Conservation (phyloP, 2,888 invertebrate species). For the Bruchidius siliquastri region DNA sequence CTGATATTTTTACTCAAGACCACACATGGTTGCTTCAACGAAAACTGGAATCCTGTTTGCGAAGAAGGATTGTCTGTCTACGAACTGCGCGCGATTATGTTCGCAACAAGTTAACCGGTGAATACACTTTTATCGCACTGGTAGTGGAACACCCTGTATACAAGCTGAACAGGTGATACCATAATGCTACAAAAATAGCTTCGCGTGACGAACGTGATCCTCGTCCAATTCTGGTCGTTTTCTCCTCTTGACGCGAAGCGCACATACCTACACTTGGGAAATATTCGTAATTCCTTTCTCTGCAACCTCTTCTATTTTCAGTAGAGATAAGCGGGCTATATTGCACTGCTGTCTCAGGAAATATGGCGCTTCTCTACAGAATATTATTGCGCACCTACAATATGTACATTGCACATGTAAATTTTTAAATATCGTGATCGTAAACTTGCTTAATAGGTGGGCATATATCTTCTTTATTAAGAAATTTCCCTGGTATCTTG, state of each 20-base stretch:
- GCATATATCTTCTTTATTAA: conserved; percentile 14
- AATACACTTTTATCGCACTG: too few relatives aligned
- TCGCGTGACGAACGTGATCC: conserved; percentile 36
- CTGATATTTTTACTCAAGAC: too few relatives aligned
- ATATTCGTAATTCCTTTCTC: conserved; percentile 36
- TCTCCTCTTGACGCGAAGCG: conserved; percentile 30
- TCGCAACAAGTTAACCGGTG: too few relatives aligned
- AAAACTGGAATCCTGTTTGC: too few relatives aligned
- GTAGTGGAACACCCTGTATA: background rate
- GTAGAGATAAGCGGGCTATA: conserved; percentile 31
- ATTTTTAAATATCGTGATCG: conserved; percentile 17
- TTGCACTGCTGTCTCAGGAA: conserved; percentile 15
- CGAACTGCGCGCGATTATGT: too few relatives aligned
- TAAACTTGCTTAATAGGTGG: conserved; percentile 11
- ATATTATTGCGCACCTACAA: conserved; percentile 17
- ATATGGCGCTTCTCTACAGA: background rate
- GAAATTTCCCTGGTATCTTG: conserved; percentile 3
- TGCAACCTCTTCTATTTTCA: conserved; percentile 29
- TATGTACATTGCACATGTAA: conserved; percentile 10
- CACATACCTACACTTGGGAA: conserved; percentile 38
- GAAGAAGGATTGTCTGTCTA: too few relatives aligned
- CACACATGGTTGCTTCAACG: too few relatives aligned
- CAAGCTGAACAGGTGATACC: background rate
- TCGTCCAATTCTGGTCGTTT: conserved; percentile 31
- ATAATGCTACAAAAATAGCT: background rate